Base-by-base conservation (phyloP, 2,797 vertebrate species). In the Lepus townsendii region DNA sequence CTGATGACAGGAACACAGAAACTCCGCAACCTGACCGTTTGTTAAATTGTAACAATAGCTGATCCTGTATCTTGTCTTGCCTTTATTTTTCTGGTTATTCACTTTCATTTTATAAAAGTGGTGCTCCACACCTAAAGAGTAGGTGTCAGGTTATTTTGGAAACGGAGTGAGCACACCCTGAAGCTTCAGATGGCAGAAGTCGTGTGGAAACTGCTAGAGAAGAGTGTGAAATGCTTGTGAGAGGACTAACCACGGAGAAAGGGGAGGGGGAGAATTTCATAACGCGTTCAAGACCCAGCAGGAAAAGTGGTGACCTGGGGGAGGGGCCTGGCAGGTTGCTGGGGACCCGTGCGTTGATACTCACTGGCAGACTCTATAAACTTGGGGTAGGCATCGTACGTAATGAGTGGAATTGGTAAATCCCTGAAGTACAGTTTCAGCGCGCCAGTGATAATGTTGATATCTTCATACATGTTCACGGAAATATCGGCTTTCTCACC, bases 381-480 rank as follows among this genome's bases (percentile, higher is more conserved):
- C 98, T 99, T 99, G 80, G 99, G 99, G 98, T 99, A 99, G 96
- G 99, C 99, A 35, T 99, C 99, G 38, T 99, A 99, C 0, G 99
- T 99, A 98, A 99, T 99, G 97, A 99, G 98, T 82, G 99, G 99
- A 98, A 99, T 99, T 69, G 99, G 99, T 98, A 99, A 98, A 98
- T 99, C 99, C 99, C 99, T 99, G 98, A 99, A 99, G 99, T 99
- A 99, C 97, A 99, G 99, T 98, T 99, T 99, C 98, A 99, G 99
- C 30, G 99, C 99, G 83, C 99, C 99, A 52, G 99, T 99, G 98
- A 99, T 99, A 98, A 99, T 99, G 98, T 99, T 99, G 98, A 99
- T 99, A 98, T 99, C 99, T 99, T 99, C 99, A 98, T 99, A 99
- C 97, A 99, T 98, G 95, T 99, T 99, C 98, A 99, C 99, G 95